These are phyloP conservation scores for Trachelus tabidus DNA, from an alignment of 2,888 invertebrate genomes.

Conservation along the genomic window DNA sequence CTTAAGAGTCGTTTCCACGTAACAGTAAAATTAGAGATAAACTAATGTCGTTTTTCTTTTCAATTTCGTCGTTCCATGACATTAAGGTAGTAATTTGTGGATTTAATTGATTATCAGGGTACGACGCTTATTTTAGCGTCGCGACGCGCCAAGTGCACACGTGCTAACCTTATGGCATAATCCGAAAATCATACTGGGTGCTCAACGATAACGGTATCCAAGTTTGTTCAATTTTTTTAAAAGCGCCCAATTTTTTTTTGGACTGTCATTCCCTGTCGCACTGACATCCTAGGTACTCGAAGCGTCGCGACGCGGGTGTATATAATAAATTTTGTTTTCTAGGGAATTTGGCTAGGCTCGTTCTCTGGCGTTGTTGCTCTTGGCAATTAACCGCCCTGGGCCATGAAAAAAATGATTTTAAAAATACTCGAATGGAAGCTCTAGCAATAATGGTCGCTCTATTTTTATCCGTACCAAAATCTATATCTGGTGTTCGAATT, in stretches of 20 bases:
- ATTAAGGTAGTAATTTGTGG: neutral
- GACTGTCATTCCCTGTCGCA: neutral
- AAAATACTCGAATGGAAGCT: slow-evolving; percentile 1
- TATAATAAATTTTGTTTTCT: neutral
- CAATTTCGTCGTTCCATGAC: neutral
- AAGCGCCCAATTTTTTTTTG: neutral
- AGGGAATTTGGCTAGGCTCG: neutral
- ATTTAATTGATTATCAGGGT: neutral
- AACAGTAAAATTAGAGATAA: neutral
- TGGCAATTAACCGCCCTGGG: neutral
- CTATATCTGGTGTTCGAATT: neutral
- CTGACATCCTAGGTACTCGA: neutral
- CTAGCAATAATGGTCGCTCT: neutral
- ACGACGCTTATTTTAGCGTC: neutral
- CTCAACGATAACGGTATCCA: neutral
- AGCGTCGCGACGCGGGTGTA: neutral
- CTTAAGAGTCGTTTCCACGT: neutral
- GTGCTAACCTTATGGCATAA: neutral
- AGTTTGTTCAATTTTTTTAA: neutral
- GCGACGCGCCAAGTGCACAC: neutral
- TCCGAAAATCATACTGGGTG: neutral
- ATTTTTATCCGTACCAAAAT: neutral
- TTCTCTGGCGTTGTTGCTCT: slow-evolving; percentile 5
- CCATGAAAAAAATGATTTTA: neutral
- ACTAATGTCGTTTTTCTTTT: neutral